These are phyloP conservation scores for Sitobion miscanthi DNA, from an alignment of 1,140 invertebrate genomes.

Conservation along the genomic window DNA sequence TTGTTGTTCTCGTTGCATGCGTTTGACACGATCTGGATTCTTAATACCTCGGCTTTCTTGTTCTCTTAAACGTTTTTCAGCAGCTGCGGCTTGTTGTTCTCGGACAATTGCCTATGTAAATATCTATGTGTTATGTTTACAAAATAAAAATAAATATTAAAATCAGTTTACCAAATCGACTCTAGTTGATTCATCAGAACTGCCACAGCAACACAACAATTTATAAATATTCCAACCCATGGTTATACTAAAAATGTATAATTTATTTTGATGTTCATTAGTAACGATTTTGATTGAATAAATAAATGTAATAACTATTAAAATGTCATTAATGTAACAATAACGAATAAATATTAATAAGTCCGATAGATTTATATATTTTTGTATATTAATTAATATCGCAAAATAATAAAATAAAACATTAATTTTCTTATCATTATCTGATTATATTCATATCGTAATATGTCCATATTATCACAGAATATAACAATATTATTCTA, in stretches of 20 bases:
- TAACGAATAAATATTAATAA: too few relatives aligned
- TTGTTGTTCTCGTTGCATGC: constrained; percentile 68
- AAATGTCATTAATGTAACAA: background rate
- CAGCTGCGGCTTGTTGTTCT: constrained; percentile 68
- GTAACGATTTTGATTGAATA: background rate
- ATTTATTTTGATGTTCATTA: background rate
- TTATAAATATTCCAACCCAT: constrained; percentile 53
- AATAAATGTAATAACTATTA: background rate
- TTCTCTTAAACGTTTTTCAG: constrained; percentile 66
- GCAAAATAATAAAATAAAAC: too few relatives aligned
- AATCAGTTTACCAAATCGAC: constrained; percentile 25
- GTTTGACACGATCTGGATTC: constrained; percentile 66
- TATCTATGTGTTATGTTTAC: background rate
- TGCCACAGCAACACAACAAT: constrained; percentile 37
- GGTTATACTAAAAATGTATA: background rate
- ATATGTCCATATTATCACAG: too few relatives aligned
- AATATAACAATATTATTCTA: too few relatives aligned
- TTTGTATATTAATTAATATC: too few relatives aligned
- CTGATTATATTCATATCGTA: too few relatives aligned
- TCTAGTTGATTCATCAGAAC: constrained; percentile 26
- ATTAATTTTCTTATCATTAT: too few relatives aligned
- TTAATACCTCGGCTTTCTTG: constrained; percentile 68
- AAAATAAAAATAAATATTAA: background rate
- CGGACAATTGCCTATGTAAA: constrained; percentile 66
- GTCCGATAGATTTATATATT: too few relatives aligned